Conservation (phyloP, 2,797 vertebrate species). For the Brotogeris chrysoptera region DNA sequence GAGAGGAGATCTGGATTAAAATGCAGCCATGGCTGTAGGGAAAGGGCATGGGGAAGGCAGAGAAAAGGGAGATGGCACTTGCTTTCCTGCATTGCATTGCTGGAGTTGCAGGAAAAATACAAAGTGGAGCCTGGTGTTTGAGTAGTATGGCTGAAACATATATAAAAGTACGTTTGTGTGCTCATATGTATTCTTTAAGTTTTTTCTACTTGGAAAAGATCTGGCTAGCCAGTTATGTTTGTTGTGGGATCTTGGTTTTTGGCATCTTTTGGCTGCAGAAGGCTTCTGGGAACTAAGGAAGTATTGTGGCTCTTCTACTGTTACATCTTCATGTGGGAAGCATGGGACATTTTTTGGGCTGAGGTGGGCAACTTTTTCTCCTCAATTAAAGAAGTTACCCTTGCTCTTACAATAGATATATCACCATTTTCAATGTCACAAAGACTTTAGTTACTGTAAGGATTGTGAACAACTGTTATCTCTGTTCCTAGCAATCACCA, state of each 20-base stretch:
- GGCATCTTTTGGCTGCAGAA: background rate
- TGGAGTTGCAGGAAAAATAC: background rate
- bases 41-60: background rate
- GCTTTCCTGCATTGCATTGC: background rate
- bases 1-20: conserved; percentile 32
- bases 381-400: background rate
- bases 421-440: background rate
- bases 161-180: background rate
- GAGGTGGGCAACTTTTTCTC: background rate
- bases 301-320: background rate
- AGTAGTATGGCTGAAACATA: background rate
- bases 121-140: background rate
- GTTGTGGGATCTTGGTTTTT: background rate
- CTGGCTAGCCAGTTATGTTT: background rate
- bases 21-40: accelerated
- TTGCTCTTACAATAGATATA: accelerated
- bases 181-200: background rate
- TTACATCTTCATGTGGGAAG: background rate
- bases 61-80: background rate
- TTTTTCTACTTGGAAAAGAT: background rate
- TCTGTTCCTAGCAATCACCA: background rate
- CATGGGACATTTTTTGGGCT: background rate
- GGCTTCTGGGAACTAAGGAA: background rate
- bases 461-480: background rate
- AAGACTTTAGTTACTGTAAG: background rate